These are phyloP conservation scores for Dolichoris vasculosae DNA, from an alignment of 1,140 invertebrate species.

Conservation along the genomic window DNA sequence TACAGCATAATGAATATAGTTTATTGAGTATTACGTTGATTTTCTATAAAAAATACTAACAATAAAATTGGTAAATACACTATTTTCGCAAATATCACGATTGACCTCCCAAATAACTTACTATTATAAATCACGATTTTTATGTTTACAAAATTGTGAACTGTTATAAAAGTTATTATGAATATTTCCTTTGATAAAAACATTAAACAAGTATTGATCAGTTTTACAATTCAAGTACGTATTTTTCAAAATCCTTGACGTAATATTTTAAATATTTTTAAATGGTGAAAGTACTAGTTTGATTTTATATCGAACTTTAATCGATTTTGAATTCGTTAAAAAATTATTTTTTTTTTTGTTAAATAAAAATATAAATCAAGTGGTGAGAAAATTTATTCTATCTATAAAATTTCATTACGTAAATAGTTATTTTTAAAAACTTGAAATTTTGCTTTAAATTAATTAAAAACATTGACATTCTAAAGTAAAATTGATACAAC, in stretches of 20 bases:
- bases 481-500: background rate
- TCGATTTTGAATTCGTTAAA: no score
- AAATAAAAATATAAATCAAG: no score
- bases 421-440: no score
- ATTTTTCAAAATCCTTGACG: background rate
- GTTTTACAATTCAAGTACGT: background rate
- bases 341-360: no score
- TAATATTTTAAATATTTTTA: background rate
- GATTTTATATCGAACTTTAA: no score
- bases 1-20: conserved; percentile 36
- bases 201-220: background rate
- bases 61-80: background rate
- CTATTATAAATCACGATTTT: background rate
- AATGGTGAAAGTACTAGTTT: background rate
- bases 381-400: no score
- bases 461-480: no score
- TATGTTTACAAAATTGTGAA: background rate
- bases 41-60: conserved; percentile 38
- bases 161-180: background rate
- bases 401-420: no score
- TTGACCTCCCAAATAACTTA: background rate
- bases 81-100: conserved; percentile 21
- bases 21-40: conserved; percentile 12
- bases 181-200: background rate
- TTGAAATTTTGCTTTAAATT: no score